Evolutionary conservation across 2,888 invertebrate genomes (phyloP).

Genomic region (Lasioglossum malachurum): DNA sequence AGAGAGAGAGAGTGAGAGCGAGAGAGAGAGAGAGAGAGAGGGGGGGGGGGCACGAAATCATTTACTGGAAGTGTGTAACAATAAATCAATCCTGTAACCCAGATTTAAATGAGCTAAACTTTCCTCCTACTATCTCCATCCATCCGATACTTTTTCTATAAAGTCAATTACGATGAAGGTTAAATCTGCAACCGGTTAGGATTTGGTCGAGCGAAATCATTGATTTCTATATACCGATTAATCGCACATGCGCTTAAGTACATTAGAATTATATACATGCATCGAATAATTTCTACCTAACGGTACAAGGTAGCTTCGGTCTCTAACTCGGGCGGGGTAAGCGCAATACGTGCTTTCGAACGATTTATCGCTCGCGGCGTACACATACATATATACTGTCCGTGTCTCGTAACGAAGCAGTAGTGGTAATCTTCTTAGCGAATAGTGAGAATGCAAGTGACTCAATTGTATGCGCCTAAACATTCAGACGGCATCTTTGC

Average conservation of each 20-base stretch:
- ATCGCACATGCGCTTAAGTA: conserved; percentile 26
- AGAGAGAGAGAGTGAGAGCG: too few species aligned
- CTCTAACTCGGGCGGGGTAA: conserved; percentile 73
- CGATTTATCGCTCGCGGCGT: conserved; percentile 17
- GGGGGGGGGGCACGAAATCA: background rate
- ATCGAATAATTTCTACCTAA: conserved; percentile 40
- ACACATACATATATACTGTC: conserved; percentile 12
- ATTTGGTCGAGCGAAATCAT: conserved; percentile 51
- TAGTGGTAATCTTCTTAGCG: too few species aligned
- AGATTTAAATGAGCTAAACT: background rate
- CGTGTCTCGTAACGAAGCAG: background rate
- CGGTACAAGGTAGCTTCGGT: conserved; percentile 32
- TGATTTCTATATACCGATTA: conserved; percentile 48
- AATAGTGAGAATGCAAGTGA: too few species aligned
- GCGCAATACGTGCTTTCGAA: conserved; percentile 70
- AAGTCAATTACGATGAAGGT: conserved; percentile 43
- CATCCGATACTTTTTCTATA: background rate
- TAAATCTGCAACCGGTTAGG: conserved; percentile 26
- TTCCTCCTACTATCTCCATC: background rate
- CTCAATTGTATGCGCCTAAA: too few species aligned
- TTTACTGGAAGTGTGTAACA: background rate
- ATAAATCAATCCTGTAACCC: background rate
- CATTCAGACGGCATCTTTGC: background rate
- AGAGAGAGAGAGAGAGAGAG: background rate
- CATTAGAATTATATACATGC: conserved; percentile 37